A percentile compares a stretch with the other conserved stretches of the same genome.
Evolutionary conservation across 2,888 invertebrate species (phyloP).

Genomic region (Latrodectus hesperus): DNA sequence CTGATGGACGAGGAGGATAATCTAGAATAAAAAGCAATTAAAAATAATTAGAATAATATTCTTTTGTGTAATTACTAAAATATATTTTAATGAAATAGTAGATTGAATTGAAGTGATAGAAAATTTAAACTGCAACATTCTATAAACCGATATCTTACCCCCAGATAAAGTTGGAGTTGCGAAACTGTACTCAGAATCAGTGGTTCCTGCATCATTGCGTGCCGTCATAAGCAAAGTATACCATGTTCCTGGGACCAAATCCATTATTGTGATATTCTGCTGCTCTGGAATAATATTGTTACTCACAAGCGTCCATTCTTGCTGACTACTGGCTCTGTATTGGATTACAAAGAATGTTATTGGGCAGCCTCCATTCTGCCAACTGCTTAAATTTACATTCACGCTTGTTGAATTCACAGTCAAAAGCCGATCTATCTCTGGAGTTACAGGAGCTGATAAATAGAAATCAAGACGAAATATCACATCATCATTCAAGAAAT

Average conservation of each 20-base stretch:
- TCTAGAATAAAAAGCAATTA: neutral
- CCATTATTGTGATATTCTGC: constrained; percentile 74
- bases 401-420: constrained; percentile 94
- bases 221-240: constrained; percentile 90
- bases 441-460: constrained; percentile 79
- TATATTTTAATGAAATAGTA: no score
- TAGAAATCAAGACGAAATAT: no score
- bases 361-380: constrained; percentile 96
- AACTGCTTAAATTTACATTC: constrained; percentile 90
- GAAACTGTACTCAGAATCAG: constrained; percentile 95
- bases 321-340: constrained; percentile 77
- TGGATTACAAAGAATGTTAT: constrained; percentile 96
- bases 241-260: constrained; percentile 94
- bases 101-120: no score
- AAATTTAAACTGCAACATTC: no score
- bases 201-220: constrained; percentile 92
- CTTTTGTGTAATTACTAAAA: no score
- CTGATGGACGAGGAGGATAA: constrained; percentile 28
- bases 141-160: constrained; percentile 70
- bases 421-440: constrained; percentile 91
- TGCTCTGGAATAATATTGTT: constrained; percentile 87
- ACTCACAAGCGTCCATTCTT: constrained; percentile 94
- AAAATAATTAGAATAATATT: no score
- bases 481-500: no score
- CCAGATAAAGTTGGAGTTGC: constrained; percentile 94